These are phyloP conservation scores for Phoenicopterus ruber DNA, from an alignment of 2,113 vertebrate species.

Conservation along the genomic window DNA sequence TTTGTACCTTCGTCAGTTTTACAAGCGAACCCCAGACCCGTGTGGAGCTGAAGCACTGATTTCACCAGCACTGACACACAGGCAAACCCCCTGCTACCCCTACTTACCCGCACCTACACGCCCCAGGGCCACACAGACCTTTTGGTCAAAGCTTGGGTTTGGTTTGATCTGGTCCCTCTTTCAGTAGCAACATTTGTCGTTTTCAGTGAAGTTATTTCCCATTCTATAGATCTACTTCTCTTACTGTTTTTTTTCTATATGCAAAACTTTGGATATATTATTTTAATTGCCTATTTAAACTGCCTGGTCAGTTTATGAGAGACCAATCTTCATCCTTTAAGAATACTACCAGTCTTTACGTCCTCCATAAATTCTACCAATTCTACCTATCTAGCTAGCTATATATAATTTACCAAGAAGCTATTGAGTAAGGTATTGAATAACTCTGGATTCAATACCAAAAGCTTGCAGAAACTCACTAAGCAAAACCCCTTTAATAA, in stretches of 20 bases:
- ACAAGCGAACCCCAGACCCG: not conserved
- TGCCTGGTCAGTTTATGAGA: not conserved
- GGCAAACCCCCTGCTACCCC: not conserved
- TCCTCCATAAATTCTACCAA: not conserved
- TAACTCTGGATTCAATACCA: not conserved
- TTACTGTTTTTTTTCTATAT: not conserved
- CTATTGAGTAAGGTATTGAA: not conserved
- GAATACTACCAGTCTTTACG: not conserved
- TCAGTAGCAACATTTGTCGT: not conserved
- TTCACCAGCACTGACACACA: not conserved
- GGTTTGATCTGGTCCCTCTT: not conserved
- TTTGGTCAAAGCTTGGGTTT: not conserved
- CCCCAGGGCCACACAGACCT: not conserved
- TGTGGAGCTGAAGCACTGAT: not conserved
- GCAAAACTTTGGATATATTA: not conserved
- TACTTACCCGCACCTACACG: rapidly evolving
- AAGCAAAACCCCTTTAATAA: not conserved
- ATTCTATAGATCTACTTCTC: not conserved
- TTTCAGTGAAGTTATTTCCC: not conserved
- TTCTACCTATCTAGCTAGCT: not conserved
- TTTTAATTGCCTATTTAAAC: not conserved
- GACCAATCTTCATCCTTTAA: not conserved
- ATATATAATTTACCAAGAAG: not conserved
- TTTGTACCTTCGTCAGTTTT: not conserved
- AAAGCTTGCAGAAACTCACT: not conserved